Conservation (phyloP, 2,888 invertebrate genomes). For the Syrista parreyssii region DNA sequence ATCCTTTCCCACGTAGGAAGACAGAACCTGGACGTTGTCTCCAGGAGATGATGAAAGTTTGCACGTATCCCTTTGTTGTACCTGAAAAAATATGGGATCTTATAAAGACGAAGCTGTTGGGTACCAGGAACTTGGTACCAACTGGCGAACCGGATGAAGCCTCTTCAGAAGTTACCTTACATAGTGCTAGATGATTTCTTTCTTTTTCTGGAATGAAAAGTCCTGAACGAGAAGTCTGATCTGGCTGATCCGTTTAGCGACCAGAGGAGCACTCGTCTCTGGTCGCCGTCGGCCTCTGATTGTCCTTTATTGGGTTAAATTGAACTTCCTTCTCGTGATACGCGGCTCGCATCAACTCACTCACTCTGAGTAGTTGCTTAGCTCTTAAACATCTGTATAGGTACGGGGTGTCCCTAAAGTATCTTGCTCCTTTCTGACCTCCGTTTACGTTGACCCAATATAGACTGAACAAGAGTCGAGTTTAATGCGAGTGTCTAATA, state of each 20-base stretch:
- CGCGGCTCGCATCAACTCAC: conserved; percentile 66
- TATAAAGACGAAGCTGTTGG: background rate
- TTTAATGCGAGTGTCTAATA: background rate
- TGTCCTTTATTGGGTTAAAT: conserved; percentile 67
- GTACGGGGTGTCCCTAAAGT: conserved; percentile 63
- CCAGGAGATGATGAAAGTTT: background rate
- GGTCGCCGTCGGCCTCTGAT: conserved; percentile 65
- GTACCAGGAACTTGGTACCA: background rate
- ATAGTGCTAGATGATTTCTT: background rate
- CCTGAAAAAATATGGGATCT: background rate
- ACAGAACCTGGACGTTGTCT: background rate
- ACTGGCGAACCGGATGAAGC: background rate
- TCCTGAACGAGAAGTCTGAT: conserved; percentile 1
- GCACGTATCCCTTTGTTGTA: background rate
- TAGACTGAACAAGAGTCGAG: background rate
- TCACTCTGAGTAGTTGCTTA: conserved; percentile 62
- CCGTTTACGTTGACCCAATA: background rate
- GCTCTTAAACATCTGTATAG: conserved; percentile 64
- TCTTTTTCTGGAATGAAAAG: background rate
- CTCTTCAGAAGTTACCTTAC: background rate
- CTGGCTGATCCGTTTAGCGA: conserved; percentile 11
- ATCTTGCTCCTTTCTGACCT: conserved; percentile 37
- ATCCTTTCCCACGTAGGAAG: background rate
- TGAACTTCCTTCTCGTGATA: conserved; percentile 67
- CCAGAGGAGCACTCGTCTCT: conserved; percentile 53